These are phyloP conservation scores for Nothoprocta perdicaria DNA, from an alignment of 2,113 vertebrate species.

Conservation along the genomic window DNA sequence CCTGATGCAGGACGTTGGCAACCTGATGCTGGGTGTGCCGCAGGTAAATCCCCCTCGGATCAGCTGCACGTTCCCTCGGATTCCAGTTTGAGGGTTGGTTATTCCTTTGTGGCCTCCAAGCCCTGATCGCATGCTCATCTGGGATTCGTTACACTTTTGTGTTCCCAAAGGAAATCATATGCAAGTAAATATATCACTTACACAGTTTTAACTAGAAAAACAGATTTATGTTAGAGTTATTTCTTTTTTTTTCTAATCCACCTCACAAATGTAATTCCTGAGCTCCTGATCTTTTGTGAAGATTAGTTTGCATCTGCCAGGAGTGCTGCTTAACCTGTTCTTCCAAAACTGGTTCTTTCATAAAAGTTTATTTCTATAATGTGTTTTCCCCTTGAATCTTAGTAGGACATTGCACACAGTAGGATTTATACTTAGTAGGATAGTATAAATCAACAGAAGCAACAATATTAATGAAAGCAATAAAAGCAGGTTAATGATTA, in stretches of 20 bases:
- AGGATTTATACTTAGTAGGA: not conserved
- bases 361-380: not conserved
- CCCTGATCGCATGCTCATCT: not conserved
- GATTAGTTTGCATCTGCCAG: not conserved
- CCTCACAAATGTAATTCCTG: not conserved
- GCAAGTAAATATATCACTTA: not conserved
- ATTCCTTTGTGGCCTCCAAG: not conserved
- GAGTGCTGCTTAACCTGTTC: not conserved
- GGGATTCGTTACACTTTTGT: not conserved
- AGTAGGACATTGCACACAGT: not conserved
- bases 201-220: not conserved
- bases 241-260: not conserved
- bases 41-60: not conserved
- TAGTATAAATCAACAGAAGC: constrained; percentile 15
- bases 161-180: not conserved
- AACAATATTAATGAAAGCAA: constrained; percentile 33
- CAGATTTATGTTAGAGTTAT: not conserved
- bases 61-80: not conserved
- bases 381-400: not conserved
- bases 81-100: not conserved
- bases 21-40: not conserved
- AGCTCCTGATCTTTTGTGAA: not conserved
- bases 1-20: not conserved
- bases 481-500: constrained; percentile 29
- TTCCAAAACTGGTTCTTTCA: not conserved